These are phyloP conservation scores for Calidris pygmaea DNA, from an alignment of 2,113 vertebrate species.

Conservation along the genomic window DNA sequence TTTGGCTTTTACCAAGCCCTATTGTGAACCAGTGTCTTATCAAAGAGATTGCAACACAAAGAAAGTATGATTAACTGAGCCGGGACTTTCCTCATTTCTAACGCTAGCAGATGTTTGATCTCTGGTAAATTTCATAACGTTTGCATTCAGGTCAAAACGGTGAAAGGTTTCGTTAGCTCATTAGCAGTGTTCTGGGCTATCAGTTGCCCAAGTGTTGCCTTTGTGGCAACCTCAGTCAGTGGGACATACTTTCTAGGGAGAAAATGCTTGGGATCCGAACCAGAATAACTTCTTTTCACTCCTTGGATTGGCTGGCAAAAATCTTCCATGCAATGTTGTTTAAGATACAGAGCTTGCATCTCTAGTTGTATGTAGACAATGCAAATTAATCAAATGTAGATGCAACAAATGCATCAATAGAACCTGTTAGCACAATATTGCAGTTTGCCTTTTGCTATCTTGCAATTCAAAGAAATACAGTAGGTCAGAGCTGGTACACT, in stretches of 20 bases:
- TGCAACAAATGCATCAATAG: background rate
- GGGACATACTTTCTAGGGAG: background rate
- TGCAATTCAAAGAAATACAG: background rate
- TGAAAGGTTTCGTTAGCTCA: background rate
- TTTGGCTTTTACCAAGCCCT: background rate
- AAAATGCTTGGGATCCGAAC: background rate
- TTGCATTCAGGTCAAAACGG: background rate
- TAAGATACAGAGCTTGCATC: background rate
- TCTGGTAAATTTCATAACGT: background rate
- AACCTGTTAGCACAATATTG: background rate
- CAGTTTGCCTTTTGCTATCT: background rate
- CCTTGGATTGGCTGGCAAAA: background rate
- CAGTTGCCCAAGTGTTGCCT: background rate
- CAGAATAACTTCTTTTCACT: background rate
- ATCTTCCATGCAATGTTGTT: background rate
- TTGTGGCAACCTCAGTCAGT: background rate
- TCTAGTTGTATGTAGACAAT: background rate
- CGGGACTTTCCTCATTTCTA: background rate
- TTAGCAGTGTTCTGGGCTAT: background rate
- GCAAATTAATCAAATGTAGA: background rate
- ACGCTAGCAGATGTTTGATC: background rate
- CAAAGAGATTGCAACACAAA: constrained; percentile 5
- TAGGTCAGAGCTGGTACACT: background rate
- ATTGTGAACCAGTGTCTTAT: background rate
- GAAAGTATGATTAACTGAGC: background rate